Percentiles rank a stretch among this genome's conserved stretches.
These are phyloP conservation scores for Platysternon megacephalum DNA, from an alignment of 2,113 vertebrate genomes.

Conservation along the genomic window DNA sequence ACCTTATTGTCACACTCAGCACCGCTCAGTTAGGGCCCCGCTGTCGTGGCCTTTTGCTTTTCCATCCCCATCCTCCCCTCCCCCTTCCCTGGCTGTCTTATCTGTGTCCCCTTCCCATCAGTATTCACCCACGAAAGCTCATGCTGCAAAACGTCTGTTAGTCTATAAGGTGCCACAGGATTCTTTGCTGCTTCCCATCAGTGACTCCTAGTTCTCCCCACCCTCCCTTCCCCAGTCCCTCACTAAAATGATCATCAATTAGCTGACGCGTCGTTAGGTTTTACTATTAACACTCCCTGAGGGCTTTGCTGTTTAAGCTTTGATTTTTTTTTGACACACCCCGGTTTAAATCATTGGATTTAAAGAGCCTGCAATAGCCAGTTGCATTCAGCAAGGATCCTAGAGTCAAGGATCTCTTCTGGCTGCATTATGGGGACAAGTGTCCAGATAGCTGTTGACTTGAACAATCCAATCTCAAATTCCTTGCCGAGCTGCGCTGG, in stretches of 20 bases:
- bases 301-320: background rate
- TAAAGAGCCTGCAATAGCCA: background rate
- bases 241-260: background rate
- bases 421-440: fast-evolving
- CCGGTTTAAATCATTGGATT: background rate
- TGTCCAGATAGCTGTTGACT: background rate
- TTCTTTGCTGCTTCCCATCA: background rate
- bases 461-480: background rate
- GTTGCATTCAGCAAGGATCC: background rate
- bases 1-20: background rate
- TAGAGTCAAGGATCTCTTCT: background rate
- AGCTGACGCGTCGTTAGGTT: background rate
- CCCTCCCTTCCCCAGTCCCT: background rate
- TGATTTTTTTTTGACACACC: too few relatives aligned
- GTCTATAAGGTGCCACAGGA: too few relatives aligned
- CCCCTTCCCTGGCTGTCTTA: background rate
- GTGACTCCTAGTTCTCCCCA: background rate
- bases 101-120: background rate
- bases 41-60: background rate
- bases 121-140: too few relatives aligned
- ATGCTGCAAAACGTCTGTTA: too few relatives aligned
- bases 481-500: background rate
- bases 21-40: background rate
- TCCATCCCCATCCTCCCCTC: background rate
- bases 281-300: background rate